phyloP scores from a whole-genome alignment of 2,888 invertebrate genomes.

The Koerneria pararmatus region DNA sequence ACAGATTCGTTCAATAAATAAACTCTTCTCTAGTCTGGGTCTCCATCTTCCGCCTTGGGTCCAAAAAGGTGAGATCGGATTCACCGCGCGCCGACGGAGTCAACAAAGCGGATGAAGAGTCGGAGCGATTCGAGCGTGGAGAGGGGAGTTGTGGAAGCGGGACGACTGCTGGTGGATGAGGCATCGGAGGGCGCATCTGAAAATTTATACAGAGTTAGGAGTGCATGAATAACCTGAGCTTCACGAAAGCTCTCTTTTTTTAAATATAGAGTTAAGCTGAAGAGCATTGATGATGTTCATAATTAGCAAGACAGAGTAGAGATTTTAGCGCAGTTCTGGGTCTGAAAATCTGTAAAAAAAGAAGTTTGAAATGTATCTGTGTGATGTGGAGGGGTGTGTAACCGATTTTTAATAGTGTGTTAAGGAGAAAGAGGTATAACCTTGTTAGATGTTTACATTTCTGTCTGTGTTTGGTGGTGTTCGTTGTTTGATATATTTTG shows the following conservation, averaged over 20 bases:
- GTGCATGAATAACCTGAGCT: constrained; percentile 3
- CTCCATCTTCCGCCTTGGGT: constrained; percentile 52
- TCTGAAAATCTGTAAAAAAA: too few relatives aligned
- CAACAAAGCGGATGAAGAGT: not conserved
- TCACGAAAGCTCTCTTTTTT: constrained; percentile 4
- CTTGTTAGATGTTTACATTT: too few relatives aligned
- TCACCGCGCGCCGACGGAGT: constrained; percentile 23
- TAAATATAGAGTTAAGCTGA: too few relatives aligned
- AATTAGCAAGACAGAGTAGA: too few relatives aligned
- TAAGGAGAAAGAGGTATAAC: too few relatives aligned
- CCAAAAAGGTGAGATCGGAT: constrained; percentile 48
- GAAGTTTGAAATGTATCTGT: too few relatives aligned
- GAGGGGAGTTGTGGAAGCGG: constrained; percentile 27
- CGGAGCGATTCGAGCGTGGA: not conserved
- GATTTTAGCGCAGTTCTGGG: too few relatives aligned
- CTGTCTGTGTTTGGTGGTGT: too few relatives aligned
- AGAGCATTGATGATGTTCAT: too few relatives aligned
- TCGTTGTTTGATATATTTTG: too few relatives aligned
- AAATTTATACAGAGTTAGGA: constrained; percentile 14
- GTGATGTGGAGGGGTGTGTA: too few relatives aligned
- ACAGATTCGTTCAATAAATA: constrained; percentile 42
- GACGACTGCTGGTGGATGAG: constrained; percentile 22
- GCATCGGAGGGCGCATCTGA: constrained; percentile 20
- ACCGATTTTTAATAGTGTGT: too few relatives aligned
- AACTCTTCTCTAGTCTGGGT: constrained; percentile 53